A percentile compares a stretch with the other conserved stretches of the same genome.
These are phyloP conservation scores for Aphidius gifuensis DNA, from an alignment of 1,140 invertebrate species.

Conservation along the genomic window DNA sequence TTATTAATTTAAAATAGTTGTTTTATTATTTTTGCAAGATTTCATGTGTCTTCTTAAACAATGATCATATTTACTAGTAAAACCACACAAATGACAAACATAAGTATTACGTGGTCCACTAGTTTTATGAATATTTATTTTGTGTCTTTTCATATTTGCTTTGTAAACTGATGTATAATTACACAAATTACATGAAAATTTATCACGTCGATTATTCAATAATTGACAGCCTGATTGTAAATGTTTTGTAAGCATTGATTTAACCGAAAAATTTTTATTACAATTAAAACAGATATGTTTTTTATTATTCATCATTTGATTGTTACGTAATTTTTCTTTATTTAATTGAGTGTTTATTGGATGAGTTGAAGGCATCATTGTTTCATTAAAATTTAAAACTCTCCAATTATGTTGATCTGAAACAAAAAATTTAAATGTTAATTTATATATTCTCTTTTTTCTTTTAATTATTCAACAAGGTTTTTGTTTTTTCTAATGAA, in stretches of 20 bases:
- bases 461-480: too few species aligned
- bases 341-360: too few species aligned
- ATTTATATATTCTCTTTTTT: too few species aligned
- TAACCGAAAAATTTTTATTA: constrained; percentile 20
- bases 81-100: constrained; percentile 43
- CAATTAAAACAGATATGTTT: background rate
- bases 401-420: too few species aligned
- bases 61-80: constrained; percentile 42
- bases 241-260: constrained; percentile 50
- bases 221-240: constrained; percentile 54
- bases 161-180: constrained; percentile 50
- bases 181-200: constrained; percentile 52
- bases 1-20: too few species aligned
- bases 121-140: constrained; percentile 36
- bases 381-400: too few species aligned
- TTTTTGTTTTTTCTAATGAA: background rate
- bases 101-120: constrained; percentile 36
- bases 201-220: constrained; percentile 47
- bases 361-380: too few species aligned
- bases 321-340: too few species aligned
- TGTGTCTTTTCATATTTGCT: constrained; percentile 46
- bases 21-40: background rate
- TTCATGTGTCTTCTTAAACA: constrained; percentile 26
- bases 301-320: background rate
- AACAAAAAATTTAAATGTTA: too few species aligned